These are phyloP conservation scores for Blomia tropicalis DNA, from an alignment of 2,888 invertebrate genomes.

Conservation along the genomic window DNA sequence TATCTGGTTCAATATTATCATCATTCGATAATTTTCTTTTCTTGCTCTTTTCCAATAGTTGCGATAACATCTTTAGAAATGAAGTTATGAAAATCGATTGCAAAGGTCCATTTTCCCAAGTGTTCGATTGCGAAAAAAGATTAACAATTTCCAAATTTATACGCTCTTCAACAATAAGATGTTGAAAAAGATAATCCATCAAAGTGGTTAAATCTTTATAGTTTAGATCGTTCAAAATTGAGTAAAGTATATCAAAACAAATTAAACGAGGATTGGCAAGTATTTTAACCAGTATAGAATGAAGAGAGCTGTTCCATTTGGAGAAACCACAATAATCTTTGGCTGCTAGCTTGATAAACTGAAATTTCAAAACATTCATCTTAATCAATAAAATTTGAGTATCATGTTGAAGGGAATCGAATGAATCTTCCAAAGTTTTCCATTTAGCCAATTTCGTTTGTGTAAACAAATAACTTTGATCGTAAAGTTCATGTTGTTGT, in stretches of 20 bases:
- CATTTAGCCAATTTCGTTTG: neutral
- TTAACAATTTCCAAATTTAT: neutral
- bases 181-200: neutral
- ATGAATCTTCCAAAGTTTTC: neutral
- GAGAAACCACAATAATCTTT: no score
- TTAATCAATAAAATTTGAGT: neutral
- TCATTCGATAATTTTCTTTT: constrained; percentile 1
- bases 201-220: neutral
- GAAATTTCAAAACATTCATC: neutral
- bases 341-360: neutral
- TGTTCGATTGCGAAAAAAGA: neutral
- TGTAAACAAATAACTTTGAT: neutral
- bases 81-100: constrained; percentile 1
- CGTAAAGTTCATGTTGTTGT: neutral
- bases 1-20: neutral
- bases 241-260: neutral
- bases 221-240: neutral
- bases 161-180: neutral
- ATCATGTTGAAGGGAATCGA: neutral
- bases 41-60: neutral
- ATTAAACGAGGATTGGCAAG: neutral
- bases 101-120: neutral
- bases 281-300: neutral
- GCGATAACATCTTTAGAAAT: neutral
- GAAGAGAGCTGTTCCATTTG: neutral